A percentile compares a stretch with the other conserved stretches of the same genome.
Conservation (phyloP, 2,113 vertebrate species). For the Cairina moschata region DNA sequence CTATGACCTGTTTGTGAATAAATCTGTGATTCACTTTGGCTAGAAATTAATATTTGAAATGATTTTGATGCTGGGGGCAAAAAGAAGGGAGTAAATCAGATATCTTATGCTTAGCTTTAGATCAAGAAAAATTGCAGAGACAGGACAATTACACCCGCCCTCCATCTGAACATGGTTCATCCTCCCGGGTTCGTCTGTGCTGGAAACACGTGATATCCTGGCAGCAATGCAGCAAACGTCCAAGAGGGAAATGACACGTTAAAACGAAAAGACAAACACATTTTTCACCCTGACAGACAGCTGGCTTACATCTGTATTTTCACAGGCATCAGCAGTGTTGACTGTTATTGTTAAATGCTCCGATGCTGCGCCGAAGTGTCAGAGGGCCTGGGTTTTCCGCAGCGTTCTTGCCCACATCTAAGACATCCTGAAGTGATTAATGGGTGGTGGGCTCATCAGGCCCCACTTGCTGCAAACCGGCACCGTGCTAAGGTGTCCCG, state of each 20-base stretch:
- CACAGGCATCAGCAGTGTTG: slow-evolving; percentile 65
- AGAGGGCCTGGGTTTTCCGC: slow-evolving; percentile 40
- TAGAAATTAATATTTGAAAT: not conserved
- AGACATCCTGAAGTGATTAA: slow-evolving; percentile 63
- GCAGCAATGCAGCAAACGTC: slow-evolving; percentile 41
- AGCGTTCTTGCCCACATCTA: slow-evolving; percentile 32
- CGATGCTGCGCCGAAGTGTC: slow-evolving; percentile 32
- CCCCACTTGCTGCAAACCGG: not conserved
- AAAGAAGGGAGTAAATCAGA: not conserved
- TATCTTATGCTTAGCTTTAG: not conserved
- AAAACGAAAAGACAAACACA: slow-evolving; percentile 69
- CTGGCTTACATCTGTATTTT: slow-evolving; percentile 73
- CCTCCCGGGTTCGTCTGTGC: not conserved
- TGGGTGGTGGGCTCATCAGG: not conserved
- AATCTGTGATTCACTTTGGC: not conserved
- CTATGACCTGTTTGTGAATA: not conserved
- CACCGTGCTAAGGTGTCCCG: not conserved
- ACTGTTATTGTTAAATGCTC: slow-evolving; percentile 58
- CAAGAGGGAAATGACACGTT: slow-evolving; percentile 69
- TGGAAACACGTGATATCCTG: slow-evolving; percentile 46
- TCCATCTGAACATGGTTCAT: not conserved
- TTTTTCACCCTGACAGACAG: slow-evolving; percentile 74
- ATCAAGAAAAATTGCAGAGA: not conserved
- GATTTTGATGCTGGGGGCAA: not conserved
- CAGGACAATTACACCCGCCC: not conserved